Conservation (phyloP, 2,888 invertebrate species). For the Torymus texanus region DNA sequence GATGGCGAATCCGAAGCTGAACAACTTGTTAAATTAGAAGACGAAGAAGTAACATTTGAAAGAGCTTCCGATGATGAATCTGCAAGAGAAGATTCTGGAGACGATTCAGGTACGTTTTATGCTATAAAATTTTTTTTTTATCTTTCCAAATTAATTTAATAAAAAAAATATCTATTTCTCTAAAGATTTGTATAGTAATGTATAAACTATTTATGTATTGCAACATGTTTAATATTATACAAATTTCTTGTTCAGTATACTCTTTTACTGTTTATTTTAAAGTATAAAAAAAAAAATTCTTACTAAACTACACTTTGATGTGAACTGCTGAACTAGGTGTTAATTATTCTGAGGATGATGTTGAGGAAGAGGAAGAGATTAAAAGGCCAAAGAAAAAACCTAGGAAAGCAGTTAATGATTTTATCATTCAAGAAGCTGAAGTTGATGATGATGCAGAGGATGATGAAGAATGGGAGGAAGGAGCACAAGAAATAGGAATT, state of each 20-base stretch:
- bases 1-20: not conserved
- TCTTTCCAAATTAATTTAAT: too few species aligned
- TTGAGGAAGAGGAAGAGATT: slow-evolving; percentile 25
- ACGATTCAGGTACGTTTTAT: slow-evolving; percentile 27
- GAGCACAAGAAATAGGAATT: slow-evolving; percentile 40
- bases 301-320: not conserved
- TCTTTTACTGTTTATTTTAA: slow-evolving; percentile 6
- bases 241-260: too few species aligned
- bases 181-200: too few species aligned
- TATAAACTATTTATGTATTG: too few species aligned
- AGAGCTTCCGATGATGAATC: slow-evolving; percentile 2
- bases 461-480: slow-evolving; percentile 53
- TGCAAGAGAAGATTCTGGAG: not conserved
- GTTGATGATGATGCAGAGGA: slow-evolving; percentile 54
- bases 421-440: slow-evolving; percentile 53
- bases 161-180: too few species aligned
- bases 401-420: slow-evolving; percentile 40
- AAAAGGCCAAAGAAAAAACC: slow-evolving; percentile 35
- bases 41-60: not conserved
- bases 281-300: not conserved
- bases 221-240: too few species aligned
- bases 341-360: slow-evolving; percentile 34
- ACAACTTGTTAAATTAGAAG: not conserved
- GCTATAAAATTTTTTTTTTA: too few species aligned
- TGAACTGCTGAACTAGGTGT: not conserved